Evolutionary conservation across 2,888 invertebrate species (phyloP), one percentile per base, ranked within the genome.

Genomic region (Acleris cristana): DNA sequence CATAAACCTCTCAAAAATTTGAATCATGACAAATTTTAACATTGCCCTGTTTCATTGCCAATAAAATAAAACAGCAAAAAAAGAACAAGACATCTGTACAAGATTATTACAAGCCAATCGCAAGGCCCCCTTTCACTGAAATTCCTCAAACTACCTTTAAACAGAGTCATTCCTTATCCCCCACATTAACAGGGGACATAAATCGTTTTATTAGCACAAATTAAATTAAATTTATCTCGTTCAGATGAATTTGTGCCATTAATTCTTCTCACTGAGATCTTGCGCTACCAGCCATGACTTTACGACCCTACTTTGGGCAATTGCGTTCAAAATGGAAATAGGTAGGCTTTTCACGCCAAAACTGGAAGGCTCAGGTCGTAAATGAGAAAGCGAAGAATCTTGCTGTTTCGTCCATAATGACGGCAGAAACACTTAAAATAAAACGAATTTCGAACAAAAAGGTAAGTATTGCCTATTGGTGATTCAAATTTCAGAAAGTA

Each of bases 191-290:
- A 51, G 44, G n/a, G 45, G 34, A 56, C 63, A 64, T 69, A 60
- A 69, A 56, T 30, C 34, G 60, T 56, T 66, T 64, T 65, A 69
- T 62, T 70, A 60, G 66, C 62, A 65, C 70, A 70, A 74, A 73
- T 74, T 73, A 72, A 69, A 72, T 72, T 70, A 73, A 71, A 73
- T 73, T 73, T 71, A 75, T 72, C 60, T 71, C 57, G 54, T 72
- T 66, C 57, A 69, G 64, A 65, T 64, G 69, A 66, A 45, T 66
- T 62, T 61, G 49, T 44, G 56, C 66, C 56, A 52, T 51, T 45
- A 57, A 52, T 44, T 44, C 56, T 49, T 23, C 51, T 30, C n/a
- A 53, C 48, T 34, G 26, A 34, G 45, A 56, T 61, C 55, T 34
- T 21, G 56, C 16, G 61, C 57, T 66, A 19, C 30, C 45, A 69